phyloP scores from a whole-genome alignment of 1,140 invertebrate genomes.

The Eriocheir sinensis region DNA sequence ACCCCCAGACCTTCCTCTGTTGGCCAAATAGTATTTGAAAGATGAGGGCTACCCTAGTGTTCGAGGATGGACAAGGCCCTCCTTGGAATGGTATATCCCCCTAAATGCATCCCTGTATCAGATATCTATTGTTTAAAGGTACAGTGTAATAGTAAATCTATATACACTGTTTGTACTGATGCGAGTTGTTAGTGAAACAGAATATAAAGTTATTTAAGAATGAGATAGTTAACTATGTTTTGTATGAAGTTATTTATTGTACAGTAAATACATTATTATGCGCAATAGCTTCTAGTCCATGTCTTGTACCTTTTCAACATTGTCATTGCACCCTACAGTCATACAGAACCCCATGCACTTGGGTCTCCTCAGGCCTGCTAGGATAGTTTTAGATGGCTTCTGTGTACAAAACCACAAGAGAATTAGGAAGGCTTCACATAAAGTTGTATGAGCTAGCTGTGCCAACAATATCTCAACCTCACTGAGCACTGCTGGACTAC shows the following conservation, averaged over 20 bases:
- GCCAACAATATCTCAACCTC: background rate
- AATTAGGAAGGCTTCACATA: background rate
- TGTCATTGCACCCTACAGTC: background rate
- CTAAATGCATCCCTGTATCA: background rate
- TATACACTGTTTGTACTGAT: background rate
- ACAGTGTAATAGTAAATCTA: background rate
- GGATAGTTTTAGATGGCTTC: background rate
- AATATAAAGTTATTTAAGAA: background rate
- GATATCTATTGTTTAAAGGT: background rate
- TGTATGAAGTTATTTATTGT: conserved; percentile 18
- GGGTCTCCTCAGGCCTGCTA: background rate
- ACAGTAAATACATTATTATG: conserved; percentile 1
- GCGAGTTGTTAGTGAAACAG: background rate
- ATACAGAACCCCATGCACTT: conserved; percentile 4
- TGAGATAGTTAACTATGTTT: background rate
- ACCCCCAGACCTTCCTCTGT: background rate
- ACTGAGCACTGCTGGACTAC: conserved; percentile 20
- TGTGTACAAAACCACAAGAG: background rate
- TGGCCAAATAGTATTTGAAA: background rate
- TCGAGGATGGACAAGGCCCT: background rate
- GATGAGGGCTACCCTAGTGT: background rate
- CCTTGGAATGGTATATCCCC: no score
- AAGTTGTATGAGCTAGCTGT: background rate
- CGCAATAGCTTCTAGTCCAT: conserved; percentile 15
- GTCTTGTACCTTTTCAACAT: background rate